These are phyloP conservation scores for Ophion costatus DNA, from an alignment of 2,888 invertebrate species.

Conservation along the genomic window DNA sequence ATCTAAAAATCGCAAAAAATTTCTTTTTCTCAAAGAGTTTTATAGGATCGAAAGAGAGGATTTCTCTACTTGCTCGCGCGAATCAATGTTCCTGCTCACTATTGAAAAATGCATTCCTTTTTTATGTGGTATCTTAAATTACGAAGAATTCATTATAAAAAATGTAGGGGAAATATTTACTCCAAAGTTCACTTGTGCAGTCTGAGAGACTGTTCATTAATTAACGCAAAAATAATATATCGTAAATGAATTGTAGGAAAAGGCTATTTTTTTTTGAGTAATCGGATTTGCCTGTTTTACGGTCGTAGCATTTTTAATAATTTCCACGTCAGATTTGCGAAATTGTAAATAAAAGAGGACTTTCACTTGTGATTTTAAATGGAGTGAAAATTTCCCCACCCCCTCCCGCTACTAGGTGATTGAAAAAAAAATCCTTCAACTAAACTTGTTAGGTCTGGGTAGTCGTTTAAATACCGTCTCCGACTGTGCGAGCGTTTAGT, in stretches of 20 bases:
- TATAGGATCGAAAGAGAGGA: neutral
- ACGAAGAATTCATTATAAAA: neutral
- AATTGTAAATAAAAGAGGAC: neutral
- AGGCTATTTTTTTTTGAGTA: too few relatives aligned
- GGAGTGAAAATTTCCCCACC: neutral
- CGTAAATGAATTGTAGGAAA: too few relatives aligned
- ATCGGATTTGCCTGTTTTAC: neutral
- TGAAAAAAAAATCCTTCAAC: neutral
- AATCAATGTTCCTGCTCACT: neutral
- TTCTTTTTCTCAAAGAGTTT: neutral
- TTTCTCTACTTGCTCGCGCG: neutral
- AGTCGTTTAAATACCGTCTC: slow-evolving; percentile 28
- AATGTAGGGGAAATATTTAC: too few relatives aligned
- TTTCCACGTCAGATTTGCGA: neutral
- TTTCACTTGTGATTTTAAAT: neutral
- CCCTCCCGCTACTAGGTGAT: neutral
- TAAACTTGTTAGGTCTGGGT: slow-evolving; percentile 4
- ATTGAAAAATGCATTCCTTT: neutral
- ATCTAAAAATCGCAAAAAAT: too few relatives aligned
- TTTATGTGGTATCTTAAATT: neutral
- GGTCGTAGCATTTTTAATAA: neutral
- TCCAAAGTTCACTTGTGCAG: too few relatives aligned
- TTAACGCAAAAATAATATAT: too few relatives aligned
- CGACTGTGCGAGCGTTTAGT: slow-evolving; percentile 45
- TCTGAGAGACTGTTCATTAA: too few relatives aligned